Conservation (phyloP, 1,140 invertebrate genomes). For the Trinorchestia longiramus region DNA sequence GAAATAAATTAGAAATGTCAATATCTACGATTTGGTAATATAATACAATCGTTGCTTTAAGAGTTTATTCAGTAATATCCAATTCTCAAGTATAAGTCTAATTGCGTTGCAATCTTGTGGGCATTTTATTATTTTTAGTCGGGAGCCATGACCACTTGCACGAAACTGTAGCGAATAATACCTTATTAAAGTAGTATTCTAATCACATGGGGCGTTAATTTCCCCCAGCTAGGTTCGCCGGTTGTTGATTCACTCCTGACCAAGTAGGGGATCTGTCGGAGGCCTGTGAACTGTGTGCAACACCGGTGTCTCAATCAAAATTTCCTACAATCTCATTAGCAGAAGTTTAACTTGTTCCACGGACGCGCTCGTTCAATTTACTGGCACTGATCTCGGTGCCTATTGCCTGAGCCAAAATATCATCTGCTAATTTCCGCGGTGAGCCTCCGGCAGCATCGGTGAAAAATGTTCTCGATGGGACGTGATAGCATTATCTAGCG, state of each 20-base stretch:
- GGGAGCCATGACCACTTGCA: background rate
- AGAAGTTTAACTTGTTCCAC: slow-evolving; percentile 53
- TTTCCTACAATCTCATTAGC: slow-evolving; percentile 44
- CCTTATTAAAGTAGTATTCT: background rate
- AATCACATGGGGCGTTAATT: background rate
- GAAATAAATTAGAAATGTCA: too few relatives aligned
- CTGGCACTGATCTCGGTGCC: slow-evolving; percentile 37
- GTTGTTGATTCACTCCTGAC: background rate
- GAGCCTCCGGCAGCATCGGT: slow-evolving; percentile 15
- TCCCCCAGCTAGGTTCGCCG: background rate
- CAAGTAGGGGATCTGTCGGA: background rate
- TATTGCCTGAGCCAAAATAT: slow-evolving; percentile 49
- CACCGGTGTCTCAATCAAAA: slow-evolving; percentile 42
- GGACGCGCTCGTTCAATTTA: slow-evolving; percentile 46
- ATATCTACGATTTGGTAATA: too few relatives aligned
- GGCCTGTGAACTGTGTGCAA: background rate
- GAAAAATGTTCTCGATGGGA: slow-evolving; percentile 49
- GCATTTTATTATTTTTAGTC: background rate
- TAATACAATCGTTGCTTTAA: too few relatives aligned
- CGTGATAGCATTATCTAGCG: slow-evolving; percentile 34
- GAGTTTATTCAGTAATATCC: too few relatives aligned
- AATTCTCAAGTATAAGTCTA: too few relatives aligned
- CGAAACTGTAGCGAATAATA: background rate
- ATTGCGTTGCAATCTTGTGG: too few relatives aligned
- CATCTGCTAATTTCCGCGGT: slow-evolving; percentile 53